Conservation (phyloP, 2,113 vertebrate species). For the Gobiocypris rarus region DNA sequence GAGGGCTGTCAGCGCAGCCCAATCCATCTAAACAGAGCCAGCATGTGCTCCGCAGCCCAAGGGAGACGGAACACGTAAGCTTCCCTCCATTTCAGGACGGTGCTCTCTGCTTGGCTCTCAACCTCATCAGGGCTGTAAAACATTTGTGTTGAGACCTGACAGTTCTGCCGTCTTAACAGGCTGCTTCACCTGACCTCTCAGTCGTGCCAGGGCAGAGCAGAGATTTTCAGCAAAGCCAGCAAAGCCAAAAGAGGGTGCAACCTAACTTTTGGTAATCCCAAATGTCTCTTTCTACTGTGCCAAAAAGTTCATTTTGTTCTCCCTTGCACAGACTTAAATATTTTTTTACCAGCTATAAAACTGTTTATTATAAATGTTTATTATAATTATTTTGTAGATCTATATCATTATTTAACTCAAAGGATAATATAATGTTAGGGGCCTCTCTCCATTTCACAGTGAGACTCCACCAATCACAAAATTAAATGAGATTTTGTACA, state of each 20-base stretch:
- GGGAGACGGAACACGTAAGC: constrained; percentile 37
- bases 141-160: constrained; percentile 29
- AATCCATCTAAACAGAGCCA: constrained; percentile 48
- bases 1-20: constrained; percentile 49
- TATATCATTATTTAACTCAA: not conserved
- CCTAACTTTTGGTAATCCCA: not conserved
- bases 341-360: not conserved
- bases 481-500: not conserved
- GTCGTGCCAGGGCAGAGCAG: constrained; percentile 43
- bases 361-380: not conserved
- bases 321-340: not conserved
- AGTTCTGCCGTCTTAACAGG: constrained; percentile 43
- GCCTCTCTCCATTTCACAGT: not conserved
- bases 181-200: constrained; percentile 20
- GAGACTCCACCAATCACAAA: not conserved
- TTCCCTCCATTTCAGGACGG: constrained; percentile 44
- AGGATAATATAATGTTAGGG: not conserved
- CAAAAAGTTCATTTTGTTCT: no score
- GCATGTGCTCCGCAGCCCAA: constrained; percentile 38
- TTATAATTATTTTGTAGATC: not conserved
- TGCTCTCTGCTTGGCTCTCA: constrained; percentile 44
- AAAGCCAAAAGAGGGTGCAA: not conserved
- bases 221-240: constrained; percentile 40
- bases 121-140: constrained; percentile 43
- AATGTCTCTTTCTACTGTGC: not conserved